Conservation (phyloP, 2,797 vertebrate genomes). For the Oophaga sylvatica region DNA sequence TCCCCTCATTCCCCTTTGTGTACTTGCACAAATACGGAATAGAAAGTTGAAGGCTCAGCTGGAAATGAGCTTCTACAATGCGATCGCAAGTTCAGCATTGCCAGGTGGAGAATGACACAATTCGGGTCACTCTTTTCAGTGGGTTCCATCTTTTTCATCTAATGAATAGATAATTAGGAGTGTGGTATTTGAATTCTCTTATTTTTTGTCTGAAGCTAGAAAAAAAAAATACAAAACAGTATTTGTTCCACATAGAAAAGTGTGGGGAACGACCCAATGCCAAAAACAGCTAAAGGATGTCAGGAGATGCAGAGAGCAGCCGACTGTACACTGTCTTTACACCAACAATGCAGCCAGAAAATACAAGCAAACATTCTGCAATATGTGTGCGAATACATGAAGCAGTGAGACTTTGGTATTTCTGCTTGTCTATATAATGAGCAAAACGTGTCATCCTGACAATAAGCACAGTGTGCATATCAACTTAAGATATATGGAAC, state of each 20-base stretch:
- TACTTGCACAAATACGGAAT: background rate
- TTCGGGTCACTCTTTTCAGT: background rate
- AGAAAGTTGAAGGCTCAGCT: background rate
- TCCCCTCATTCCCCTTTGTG: background rate
- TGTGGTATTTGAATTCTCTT: background rate
- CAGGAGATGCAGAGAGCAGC: background rate
- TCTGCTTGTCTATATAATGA: background rate
- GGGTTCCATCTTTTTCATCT: background rate
- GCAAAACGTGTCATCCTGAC: too few relatives aligned
- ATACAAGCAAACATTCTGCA: background rate
- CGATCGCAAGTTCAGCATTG: background rate
- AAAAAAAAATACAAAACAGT: background rate
- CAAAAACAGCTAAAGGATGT: background rate
- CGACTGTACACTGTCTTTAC: background rate
- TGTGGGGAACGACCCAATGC: background rate
- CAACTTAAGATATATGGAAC: background rate
- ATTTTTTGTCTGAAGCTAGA: background rate
- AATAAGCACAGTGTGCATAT: background rate
- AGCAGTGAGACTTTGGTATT: background rate
- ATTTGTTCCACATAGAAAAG: background rate
- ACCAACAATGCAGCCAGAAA: background rate
- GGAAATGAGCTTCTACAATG: background rate
- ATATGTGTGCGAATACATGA: background rate
- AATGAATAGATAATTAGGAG: conserved; percentile 24
- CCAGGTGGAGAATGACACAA: background rate